These are phyloP conservation scores for Buphagus erythrorhynchus DNA, from an alignment of 2,797 vertebrate genomes.

Conservation along the genomic window DNA sequence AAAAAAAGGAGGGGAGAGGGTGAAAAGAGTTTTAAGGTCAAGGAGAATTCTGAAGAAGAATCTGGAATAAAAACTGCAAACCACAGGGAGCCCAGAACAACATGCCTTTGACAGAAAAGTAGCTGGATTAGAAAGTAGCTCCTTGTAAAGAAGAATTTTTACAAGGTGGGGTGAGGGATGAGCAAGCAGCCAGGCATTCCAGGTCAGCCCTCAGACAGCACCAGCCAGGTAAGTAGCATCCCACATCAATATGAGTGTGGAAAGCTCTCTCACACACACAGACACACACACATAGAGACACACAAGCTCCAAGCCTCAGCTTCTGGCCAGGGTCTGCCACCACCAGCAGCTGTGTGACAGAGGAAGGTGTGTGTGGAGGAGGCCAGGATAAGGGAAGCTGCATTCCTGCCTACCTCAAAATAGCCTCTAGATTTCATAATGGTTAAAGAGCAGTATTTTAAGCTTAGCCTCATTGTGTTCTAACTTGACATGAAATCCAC, in stretches of 20 bases:
- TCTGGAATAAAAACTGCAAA: not conserved
- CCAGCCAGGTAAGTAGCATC: not conserved
- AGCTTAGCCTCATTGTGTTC: not conserved
- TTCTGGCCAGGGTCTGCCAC: not conserved
- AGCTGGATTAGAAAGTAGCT: not conserved
- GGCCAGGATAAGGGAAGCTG: not conserved
- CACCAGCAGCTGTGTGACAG: too few relatives aligned
- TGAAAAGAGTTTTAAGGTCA: not conserved
- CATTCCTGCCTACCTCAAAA: not conserved
- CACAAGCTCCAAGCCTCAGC: not conserved
- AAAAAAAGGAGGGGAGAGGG: not conserved
- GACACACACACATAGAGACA: too few relatives aligned
- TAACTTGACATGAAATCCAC: not conserved
- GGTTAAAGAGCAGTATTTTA: not conserved
- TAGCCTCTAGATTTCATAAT: not conserved
- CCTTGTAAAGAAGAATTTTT: conserved; percentile 26
- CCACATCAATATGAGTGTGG: rapidly evolving
- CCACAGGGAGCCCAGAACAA: not conserved
- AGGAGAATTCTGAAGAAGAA: not conserved
- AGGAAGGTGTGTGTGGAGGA: not conserved
- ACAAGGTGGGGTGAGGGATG: not conserved
- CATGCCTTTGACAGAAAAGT: not conserved
- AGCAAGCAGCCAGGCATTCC: conserved; percentile 5
- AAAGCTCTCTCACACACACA: not conserved
- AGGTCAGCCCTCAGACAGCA: not conserved